These are phyloP conservation scores for Gryllus bimaculatus DNA, from an alignment of 1,140 invertebrate species.

Conservation along the genomic window DNA sequence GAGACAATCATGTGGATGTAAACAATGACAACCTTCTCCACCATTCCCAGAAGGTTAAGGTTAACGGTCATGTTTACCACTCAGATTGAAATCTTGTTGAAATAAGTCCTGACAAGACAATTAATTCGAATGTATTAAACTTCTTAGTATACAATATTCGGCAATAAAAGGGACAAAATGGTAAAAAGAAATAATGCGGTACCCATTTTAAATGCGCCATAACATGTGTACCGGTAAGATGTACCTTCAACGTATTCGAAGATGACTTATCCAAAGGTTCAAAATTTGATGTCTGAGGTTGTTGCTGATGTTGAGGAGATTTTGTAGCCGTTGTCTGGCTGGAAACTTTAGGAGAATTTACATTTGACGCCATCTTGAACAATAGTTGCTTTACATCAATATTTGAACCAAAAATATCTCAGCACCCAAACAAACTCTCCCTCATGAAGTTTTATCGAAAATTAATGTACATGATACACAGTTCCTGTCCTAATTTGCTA, in stretches of 20 bases:
- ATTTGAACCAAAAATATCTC: background rate
- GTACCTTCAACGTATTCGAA: slow-evolving; percentile 38
- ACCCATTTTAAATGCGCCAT: too few species aligned
- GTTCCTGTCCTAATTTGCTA: background rate
- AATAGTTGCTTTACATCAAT: background rate
- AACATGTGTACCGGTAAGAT: background rate
- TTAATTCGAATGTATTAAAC: too few species aligned
- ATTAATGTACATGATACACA: background rate
- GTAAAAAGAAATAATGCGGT: too few species aligned
- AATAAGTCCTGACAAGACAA: too few species aligned
- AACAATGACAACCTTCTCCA: too few species aligned
- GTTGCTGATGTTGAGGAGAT: slow-evolving; percentile 26
- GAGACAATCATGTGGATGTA: too few species aligned
- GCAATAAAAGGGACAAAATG: too few species aligned
- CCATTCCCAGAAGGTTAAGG: too few species aligned
- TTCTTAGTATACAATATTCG: too few species aligned
- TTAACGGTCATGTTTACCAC: too few species aligned
- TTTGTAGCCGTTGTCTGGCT: slow-evolving; percentile 18
- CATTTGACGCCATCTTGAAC: slow-evolving; percentile 21
- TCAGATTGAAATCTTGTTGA: background rate
- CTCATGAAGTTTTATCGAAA: too few species aligned
- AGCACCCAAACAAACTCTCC: too few species aligned
- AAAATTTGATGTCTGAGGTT: slow-evolving; percentile 34
- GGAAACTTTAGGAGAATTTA: slow-evolving; percentile 15
- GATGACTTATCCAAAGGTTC: slow-evolving; percentile 36